Conservation (phyloP, 2,888 invertebrate genomes). For the Bruchidius siliquastri region DNA sequence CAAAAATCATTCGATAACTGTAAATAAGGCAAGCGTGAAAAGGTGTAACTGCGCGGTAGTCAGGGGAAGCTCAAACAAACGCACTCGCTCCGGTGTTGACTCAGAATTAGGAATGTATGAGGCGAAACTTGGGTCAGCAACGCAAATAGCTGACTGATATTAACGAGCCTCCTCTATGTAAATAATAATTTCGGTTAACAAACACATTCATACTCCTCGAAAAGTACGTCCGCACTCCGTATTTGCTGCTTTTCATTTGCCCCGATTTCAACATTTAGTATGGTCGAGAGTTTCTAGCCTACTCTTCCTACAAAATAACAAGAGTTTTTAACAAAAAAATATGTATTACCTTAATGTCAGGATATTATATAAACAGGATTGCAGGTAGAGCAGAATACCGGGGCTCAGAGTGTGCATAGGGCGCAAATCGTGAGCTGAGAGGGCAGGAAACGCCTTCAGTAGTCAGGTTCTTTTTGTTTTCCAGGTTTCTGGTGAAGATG, state of each 20-base stretch:
- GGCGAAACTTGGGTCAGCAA: slow-evolving; percentile 41
- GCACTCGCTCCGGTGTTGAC: slow-evolving; percentile 38
- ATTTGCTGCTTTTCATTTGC: slow-evolving; percentile 19
- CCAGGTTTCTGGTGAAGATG: too few species aligned
- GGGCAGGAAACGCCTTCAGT: too few species aligned
- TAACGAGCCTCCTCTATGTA: slow-evolving; percentile 42
- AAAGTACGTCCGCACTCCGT: slow-evolving; percentile 12
- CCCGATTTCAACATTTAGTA: neutral
- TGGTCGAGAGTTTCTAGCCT: neutral
- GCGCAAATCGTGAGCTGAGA: too few species aligned
- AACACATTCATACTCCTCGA: slow-evolving; percentile 41
- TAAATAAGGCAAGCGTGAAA: slow-evolving; percentile 23
- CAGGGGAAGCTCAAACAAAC: slow-evolving; percentile 16
- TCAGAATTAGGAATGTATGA: slow-evolving; percentile 47
- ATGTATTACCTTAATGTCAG: too few species aligned
- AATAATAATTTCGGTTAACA: slow-evolving; percentile 51
- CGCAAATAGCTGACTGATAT: slow-evolving; percentile 41
- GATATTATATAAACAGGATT: too few species aligned
- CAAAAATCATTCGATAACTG: slow-evolving; percentile 17
- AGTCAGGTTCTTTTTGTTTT: too few species aligned
- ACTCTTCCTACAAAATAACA: too few species aligned
- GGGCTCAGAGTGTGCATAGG: too few species aligned
- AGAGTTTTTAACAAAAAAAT: too few species aligned
- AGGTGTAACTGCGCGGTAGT: slow-evolving; percentile 21
- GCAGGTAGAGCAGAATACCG: too few species aligned